Evolutionary conservation across 92 coral and sea anemone species (phyloP), one percentile per base, ranked within the genome.

Genomic region (Heteractis magnifica): DNA sequence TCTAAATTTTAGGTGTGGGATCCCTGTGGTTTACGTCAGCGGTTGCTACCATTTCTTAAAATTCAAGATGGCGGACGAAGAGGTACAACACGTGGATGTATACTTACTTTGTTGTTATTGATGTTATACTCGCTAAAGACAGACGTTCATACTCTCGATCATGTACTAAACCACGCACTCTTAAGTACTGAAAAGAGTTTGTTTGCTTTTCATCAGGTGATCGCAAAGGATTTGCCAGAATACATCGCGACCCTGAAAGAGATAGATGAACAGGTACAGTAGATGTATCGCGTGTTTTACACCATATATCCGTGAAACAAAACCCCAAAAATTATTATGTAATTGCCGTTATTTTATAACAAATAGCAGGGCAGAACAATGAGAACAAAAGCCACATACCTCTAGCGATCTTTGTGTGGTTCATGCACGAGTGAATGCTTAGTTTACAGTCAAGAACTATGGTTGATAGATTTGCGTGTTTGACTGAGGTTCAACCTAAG

Each of bases 201-300:
- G 1, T 21, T 74, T 50, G 74, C 44, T 41, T 49, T 51, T 60
- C 6, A 64, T 6, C 78, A 97, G 99, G 70, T 90, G 85, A 90
- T 94, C 60, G 99, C 97, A 13, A 92, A 91, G 74, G 99, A 97
- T 89, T 84, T 97, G 76, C 98, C 99, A 56, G 95, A 92, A 83
- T 89, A 87, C 52, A 90, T 94, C 71, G 88, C 95, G 49, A 72
- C 90, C 21, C 84, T 97, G 76, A 79, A 93, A n/a, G 97, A 94
- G 56, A 75, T 97, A 49, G 90, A 87, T 72, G 93, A 87, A 11
- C 95, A 90, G 95, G 99, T 94, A 34, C 44, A 34, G 44, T 34
- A 79, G 72, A 19, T 6, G 15, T 49, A 41, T 70, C 41, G 6
- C 4, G 6, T 53, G 70, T 18, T 62, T 12, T 62, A 16, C 11